Conservation (phyloP, 1,140 invertebrate genomes). For the Agrypnia vestita region DNA sequence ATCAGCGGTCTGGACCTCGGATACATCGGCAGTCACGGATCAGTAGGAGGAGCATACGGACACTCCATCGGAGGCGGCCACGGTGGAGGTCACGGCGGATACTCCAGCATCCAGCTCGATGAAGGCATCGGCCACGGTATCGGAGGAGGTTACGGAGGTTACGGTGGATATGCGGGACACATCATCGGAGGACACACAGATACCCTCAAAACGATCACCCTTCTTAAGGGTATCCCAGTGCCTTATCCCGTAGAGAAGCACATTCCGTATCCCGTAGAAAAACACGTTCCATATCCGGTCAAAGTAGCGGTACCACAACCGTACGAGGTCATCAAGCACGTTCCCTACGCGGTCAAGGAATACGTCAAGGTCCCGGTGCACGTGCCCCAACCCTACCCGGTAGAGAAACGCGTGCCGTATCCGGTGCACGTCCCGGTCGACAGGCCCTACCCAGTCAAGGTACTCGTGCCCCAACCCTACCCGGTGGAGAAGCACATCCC, state of each 20-base stretch:
- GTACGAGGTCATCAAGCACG: constrained; percentile 76
- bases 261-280: constrained; percentile 78
- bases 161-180: constrained; percentile 53
- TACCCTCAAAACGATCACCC: constrained; percentile 81
- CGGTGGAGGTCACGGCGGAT: constrained; percentile 56
- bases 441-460: constrained; percentile 78
- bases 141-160: constrained; percentile 62
- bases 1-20: constrained; percentile 76
- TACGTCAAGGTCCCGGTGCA: constrained; percentile 79
- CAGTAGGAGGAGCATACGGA: constrained; percentile 73
- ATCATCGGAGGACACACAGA: constrained; percentile 69
- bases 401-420: constrained; percentile 77
- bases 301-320: constrained; percentile 78
- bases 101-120: neutral
- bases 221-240: constrained; percentile 80
- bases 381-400: constrained; percentile 75
- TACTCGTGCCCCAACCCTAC: constrained; percentile 79
- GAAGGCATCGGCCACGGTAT: neutral
- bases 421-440: constrained; percentile 80
- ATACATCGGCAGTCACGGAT: constrained; percentile 80
- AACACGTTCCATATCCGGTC: constrained; percentile 77
- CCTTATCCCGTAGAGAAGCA: constrained; percentile 78
- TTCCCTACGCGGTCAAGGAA: constrained; percentile 76
- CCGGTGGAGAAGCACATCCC: constrained; percentile 79
- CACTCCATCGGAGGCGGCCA: constrained; percentile 55